phyloP scores from a whole-genome alignment of 2,113 vertebrate genomes.

The Dinomys branickii region DNA sequence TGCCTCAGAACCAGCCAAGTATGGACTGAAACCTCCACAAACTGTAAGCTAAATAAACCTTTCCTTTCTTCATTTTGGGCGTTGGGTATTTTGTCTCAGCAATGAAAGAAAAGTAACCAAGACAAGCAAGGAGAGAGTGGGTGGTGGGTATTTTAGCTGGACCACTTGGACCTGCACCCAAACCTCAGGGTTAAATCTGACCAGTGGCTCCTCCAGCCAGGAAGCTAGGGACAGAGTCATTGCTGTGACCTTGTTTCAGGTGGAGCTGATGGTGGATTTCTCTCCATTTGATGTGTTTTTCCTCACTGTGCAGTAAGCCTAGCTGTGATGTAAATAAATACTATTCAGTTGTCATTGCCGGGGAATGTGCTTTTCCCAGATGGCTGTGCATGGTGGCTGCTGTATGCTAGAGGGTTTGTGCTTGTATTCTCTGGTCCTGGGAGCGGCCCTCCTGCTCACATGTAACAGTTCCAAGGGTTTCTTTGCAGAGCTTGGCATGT shows the following conservation, averaged over 20 bases:
- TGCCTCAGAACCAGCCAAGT: no score
- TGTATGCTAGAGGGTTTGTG: neutral
- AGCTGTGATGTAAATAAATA: neutral
- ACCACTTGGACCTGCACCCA: neutral
- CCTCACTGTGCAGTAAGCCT: neutral
- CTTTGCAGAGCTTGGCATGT: neutral
- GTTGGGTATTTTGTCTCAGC: no score
- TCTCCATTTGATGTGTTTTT: neutral
- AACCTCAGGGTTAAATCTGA: neutral
- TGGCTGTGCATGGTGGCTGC: neutral
- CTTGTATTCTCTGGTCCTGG: neutral
- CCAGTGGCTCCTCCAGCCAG: neutral
- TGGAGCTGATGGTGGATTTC: neutral
- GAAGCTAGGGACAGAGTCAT: neutral
- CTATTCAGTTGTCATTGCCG: neutral
- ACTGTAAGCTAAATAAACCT: no score
- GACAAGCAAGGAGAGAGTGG: neutral
- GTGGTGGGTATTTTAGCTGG: neutral
- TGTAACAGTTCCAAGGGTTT: rapidly evolving
- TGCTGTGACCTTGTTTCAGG: neutral
- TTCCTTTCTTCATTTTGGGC: no score
- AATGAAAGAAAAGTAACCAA: no score
- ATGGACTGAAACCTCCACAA: no score
- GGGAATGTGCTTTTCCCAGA: neutral
- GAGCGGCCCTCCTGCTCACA: rapidly evolving